A percentile compares a stretch with the other conserved stretches of the same genome.
phyloP scores from a whole-genome alignment of 2,113 vertebrate genomes.

The Dipodomys merriami region DNA sequence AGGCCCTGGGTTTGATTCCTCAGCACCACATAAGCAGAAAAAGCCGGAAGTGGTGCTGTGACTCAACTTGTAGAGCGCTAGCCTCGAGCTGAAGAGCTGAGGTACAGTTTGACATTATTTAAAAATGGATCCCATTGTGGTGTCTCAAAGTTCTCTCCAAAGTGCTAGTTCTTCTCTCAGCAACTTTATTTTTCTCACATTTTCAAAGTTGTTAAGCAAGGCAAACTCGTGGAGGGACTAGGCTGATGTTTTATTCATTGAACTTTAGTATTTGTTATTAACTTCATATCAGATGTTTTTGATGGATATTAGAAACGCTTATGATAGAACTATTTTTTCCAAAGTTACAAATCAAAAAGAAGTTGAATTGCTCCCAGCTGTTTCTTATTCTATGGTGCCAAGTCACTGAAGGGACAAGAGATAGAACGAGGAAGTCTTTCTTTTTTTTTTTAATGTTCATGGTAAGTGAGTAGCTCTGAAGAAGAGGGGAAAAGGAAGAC shows the following conservation, averaged over 20 bases:
- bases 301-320: constrained; percentile 49
- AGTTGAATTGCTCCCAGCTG: constrained; percentile 29
- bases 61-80: no score
- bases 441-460: neutral
- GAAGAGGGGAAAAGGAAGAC: neutral
- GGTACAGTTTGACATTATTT: neutral
- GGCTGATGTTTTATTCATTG: constrained; percentile 32
- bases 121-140: neutral
- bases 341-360: constrained; percentile 55
- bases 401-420: constrained; percentile 10
- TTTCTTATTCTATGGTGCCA: neutral
- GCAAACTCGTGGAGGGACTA: neutral
- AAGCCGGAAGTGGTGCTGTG: no score
- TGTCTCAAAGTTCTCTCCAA: neutral
- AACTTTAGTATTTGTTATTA: constrained; percentile 51
- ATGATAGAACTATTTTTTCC: neutral
- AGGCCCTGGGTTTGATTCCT: no score
- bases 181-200: constrained; percentile 28
- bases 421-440: neutral
- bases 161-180: neutral
- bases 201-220: constrained; percentile 25
- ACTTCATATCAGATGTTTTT: constrained; percentile 23
- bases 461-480: neutral
- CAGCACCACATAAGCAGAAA: no score
- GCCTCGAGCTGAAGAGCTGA: no score